Conservation (phyloP, 2,888 invertebrate genomes). For the Macrosiphum euphorbiae region DNA sequence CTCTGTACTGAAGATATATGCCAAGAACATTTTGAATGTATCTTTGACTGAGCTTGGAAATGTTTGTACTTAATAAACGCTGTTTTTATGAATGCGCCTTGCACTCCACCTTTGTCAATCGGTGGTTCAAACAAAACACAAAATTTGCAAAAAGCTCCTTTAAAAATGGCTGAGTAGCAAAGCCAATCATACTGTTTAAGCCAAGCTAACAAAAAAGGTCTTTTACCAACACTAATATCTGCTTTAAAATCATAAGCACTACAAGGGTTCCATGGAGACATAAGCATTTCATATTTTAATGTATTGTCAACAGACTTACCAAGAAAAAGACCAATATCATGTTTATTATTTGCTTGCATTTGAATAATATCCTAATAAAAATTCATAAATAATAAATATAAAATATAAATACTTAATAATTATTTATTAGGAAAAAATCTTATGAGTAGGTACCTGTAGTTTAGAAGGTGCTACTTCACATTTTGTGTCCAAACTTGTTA, state of each 20-base stretch:
- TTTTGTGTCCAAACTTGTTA: no score
- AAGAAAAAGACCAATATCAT: not conserved
- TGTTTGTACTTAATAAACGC: not conserved
- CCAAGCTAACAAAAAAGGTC: not conserved
- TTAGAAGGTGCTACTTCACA: not conserved
- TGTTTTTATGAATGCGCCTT: not conserved
- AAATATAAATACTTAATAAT: not conserved
- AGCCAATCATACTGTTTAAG: not conserved
- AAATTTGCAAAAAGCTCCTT: not conserved
- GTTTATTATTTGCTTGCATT: not conserved
- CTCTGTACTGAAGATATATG: not conserved
- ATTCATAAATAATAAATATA: not conserved
- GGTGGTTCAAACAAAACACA: not conserved
- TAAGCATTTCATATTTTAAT: constrained; percentile 7
- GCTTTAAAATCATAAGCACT: not conserved
- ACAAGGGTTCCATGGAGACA: not conserved
- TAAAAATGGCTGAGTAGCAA: not conserved
- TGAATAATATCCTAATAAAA: not conserved
- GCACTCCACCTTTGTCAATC: not conserved
- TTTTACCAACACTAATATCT: not conserved
- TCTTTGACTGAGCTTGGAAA: not conserved
- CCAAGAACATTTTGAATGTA: not conserved
- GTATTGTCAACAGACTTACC: not conserved
- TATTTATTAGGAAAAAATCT: not conserved
- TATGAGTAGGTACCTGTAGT: not conserved